Base-by-base conservation (phyloP, 2,888 invertebrate species). In the Timandra comae region DNA sequence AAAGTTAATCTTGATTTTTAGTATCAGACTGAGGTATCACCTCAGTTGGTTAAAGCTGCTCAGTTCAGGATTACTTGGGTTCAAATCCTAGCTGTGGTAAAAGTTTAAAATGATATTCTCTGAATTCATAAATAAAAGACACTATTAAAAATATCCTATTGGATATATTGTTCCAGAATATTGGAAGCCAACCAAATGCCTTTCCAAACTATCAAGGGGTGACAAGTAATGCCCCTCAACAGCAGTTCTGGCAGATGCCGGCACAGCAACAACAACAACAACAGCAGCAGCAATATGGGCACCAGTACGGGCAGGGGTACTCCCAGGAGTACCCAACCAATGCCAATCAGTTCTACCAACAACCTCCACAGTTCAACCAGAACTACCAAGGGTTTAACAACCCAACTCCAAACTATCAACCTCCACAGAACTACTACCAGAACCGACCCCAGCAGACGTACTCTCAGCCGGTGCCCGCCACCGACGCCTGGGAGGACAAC, bases 401-500 rank as follows among this genome's bases (percentile, higher is more conserved):
- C 44, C 33, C 28, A 3, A 40, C 41, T 8, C n/a, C n/a, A n/a
- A 3, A 16, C 3, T 6, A 16, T 5, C 16, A 16, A 5, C 36
- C 46, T 10, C 60, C 52, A 24, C 56, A 56, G 30, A 54, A 61
- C 21, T 56, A 46, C 36, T 46, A 43, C 34, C 52, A 46, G 16
- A 41, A 35, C 8, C 66, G 62, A 35, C 53, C 63, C 19, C 80
- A 79, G 35, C 75, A 72, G 44, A 75, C 68, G 44, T 79, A 74
- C 42, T 44, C 61, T 10, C 70, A 54, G 41, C 75, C 67, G 46
- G 60, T 59, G 6, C 65, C 61, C 40, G 54, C 49, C 24, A 64
- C 51, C 31, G 82, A 76, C 53, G 68, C 53, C 33, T 85, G 77
- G 82, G 81, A 79, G 41, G 82, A 79, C 26, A 79, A 79, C 29